These are phyloP conservation scores for Drosophila ochracea DNA, from an alignment of 2,888 invertebrate genomes.

Conservation along the genomic window DNA sequence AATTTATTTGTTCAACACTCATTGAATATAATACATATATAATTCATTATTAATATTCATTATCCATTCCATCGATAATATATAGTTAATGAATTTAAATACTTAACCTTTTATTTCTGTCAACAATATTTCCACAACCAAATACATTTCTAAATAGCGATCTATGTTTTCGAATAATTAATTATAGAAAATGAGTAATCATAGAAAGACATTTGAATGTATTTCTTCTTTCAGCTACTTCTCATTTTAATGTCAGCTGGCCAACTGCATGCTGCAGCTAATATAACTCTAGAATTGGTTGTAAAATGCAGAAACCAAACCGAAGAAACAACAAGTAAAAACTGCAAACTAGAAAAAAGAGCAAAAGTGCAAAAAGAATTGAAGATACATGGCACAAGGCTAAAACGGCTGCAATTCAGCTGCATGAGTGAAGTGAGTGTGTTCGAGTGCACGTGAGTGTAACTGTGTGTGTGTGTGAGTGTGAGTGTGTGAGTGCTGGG, in stretches of 20 bases:
- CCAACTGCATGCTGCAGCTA: not conserved
- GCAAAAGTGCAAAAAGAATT: slow-evolving; percentile 36
- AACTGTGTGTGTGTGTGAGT: slow-evolving; percentile 5
- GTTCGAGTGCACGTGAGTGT: slow-evolving; percentile 36
- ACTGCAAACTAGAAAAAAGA: slow-evolving; percentile 22
- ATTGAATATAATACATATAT: not conserved
- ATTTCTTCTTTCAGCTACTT: not conserved
- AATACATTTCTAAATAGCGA: not conserved
- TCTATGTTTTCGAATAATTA: not conserved
- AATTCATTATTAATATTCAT: not conserved
- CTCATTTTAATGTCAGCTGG: not conserved
- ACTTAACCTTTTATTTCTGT: not conserved
- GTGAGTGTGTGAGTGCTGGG: slow-evolving; percentile 19
- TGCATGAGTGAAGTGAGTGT: slow-evolving; percentile 33
- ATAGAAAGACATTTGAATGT: not conserved
- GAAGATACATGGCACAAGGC: slow-evolving; percentile 68
- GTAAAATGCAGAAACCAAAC: slow-evolving; percentile 22
- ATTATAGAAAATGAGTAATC: not conserved
- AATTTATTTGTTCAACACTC: not conserved
- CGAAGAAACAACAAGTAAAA: slow-evolving; percentile 46
- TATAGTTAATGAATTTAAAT: not conserved
- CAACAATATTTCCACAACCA: not conserved
- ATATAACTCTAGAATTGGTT: not conserved
- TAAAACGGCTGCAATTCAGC: slow-evolving; percentile 64
- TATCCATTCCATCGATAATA: not conserved